Percentiles rank a stretch among this genome's conserved stretches.
Evolutionary conservation across 92 coral and sea anemone genomes (phyloP).

Genomic region (Umimayanthus chanpuru): DNA sequence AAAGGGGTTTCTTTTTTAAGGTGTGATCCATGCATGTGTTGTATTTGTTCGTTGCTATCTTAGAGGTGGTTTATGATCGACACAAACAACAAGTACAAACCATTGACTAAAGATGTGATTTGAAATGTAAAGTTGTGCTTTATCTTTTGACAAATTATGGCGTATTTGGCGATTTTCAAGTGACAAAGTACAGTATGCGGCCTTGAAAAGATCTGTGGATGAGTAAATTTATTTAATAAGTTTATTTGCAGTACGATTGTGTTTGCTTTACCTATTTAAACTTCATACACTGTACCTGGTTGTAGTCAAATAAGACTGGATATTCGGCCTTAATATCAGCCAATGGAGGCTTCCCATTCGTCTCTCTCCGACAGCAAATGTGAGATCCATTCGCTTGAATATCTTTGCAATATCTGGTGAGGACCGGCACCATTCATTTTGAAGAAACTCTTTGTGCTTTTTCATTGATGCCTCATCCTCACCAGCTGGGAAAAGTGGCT

Average conservation of each 20-base stretch:
- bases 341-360: constrained; percentile 50
- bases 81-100: too few relatives aligned
- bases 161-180: constrained; percentile 2
- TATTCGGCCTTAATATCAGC: constrained; percentile 56
- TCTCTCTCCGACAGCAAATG: constrained; percentile 56
- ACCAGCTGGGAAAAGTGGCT: constrained; percentile 74
- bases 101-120: constrained; percentile 18
- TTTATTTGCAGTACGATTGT: constrained; percentile 3
- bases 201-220: constrained; percentile 3
- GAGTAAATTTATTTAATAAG: constrained; percentile 11
- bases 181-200: constrained; percentile 11
- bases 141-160: neutral
- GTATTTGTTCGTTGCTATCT: neutral
- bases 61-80: too few relatives aligned
- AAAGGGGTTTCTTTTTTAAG: neutral
- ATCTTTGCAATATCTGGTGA: constrained; percentile 54
- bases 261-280: neutral
- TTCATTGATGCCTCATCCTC: constrained; percentile 65
- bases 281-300: constrained; percentile 45
- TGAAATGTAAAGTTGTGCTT: constrained; percentile 7
- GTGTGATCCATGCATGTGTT: constrained; percentile 17
- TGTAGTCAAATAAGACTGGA: constrained; percentile 60
- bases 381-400: constrained; percentile 55
- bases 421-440: constrained; percentile 44
- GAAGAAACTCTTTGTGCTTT: constrained; percentile 54